phyloP scores from a whole-genome alignment of 1,140 invertebrate genomes.

The Drosophila albomicans region DNA sequence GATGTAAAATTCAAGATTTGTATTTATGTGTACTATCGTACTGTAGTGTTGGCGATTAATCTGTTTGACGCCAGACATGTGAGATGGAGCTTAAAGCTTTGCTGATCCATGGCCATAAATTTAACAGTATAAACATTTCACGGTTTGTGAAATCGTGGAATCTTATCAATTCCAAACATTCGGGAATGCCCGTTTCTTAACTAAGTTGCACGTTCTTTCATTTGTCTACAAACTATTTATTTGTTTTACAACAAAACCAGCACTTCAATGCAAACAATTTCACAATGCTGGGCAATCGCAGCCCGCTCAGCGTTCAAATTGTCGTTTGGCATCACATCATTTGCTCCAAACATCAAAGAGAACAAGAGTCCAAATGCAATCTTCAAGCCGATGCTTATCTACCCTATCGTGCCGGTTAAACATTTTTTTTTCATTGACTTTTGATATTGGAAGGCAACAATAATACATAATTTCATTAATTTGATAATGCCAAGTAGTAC shows the following conservation, averaged over 20 bases:
- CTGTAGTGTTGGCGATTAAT: not conserved
- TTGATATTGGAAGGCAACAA: not conserved
- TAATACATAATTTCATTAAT: not conserved
- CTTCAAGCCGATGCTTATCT: not conserved
- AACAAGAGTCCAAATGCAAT: too few relatives aligned
- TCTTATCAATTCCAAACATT: slow-evolving; percentile 26
- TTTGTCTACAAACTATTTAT: slow-evolving; percentile 9
- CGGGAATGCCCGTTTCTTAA: not conserved
- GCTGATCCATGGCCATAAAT: not conserved
- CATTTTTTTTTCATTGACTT: not conserved
- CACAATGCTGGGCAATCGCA: slow-evolving; percentile 61
- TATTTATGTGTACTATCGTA: not conserved
- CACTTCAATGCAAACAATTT: slow-evolving; percentile 50
- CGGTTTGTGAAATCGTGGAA: slow-evolving; percentile 28
- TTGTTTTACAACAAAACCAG: slow-evolving; percentile 19
- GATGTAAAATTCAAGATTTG: slow-evolving; percentile 54
- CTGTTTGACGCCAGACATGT: not conserved
- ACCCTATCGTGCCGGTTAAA: slow-evolving; percentile 3
- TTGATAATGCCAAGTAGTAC: not conserved
- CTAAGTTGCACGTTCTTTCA: slow-evolving; percentile 8
- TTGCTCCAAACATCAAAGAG: not conserved
- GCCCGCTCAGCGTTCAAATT: slow-evolving; percentile 27
- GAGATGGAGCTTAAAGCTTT: not conserved
- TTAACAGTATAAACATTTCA: slow-evolving; percentile 7
- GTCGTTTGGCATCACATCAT: slow-evolving; percentile 12